Evolutionary conservation across 2,888 invertebrate genomes (phyloP), one percentile per base, ranked within the genome.

Genomic region (Drosophila rellima): DNA sequence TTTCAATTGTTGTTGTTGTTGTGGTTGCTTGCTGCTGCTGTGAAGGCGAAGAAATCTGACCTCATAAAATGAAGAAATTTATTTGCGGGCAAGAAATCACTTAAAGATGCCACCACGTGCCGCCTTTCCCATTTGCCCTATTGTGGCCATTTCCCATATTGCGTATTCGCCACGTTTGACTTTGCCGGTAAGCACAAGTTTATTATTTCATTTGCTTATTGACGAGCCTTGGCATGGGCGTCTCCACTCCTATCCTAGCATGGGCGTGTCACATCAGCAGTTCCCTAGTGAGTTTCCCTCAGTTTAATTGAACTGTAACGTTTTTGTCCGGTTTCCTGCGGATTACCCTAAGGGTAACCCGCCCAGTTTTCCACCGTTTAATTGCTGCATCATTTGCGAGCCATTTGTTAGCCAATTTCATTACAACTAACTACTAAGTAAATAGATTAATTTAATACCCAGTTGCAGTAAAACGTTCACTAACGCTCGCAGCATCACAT

Each of bases 181-280:
- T 11, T 44, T 35, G 40, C 13, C 44, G 29, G 56, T 17, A 40
- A 55, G 59, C 62, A 39, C 33, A 26, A 74, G 62, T 68, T 73
- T 63, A 73, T 74, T 68, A 74, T 74, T 73, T 74, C 63, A 72
- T 74, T 74, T 77, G 73, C 66, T 72, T 72, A 66, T 62, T 51
- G 73, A 42, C 45, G 20, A 63, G 37, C 65, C 61, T 40, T 40
- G 50, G 33, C 54, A 50, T 45, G 71, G 77, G 77, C 72, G 72
- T 76, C 55, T 23, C 65, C 2, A 26, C 26, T 26, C 26, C 7
- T 33, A 5, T 45, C 39, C 8, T 29, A 7, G 7, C 11, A n/a
- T 40, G 29, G 67, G 67, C 76, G 76, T 73, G 76, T 18, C 59
- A 26, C 33, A 26, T 7, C 62, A 56, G 42, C 33, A 61, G 39